Evolutionary conservation across 2,113 vertebrate species (phyloP), one percentile per base, ranked within the genome.

Genomic region (Piaya cayana): DNA sequence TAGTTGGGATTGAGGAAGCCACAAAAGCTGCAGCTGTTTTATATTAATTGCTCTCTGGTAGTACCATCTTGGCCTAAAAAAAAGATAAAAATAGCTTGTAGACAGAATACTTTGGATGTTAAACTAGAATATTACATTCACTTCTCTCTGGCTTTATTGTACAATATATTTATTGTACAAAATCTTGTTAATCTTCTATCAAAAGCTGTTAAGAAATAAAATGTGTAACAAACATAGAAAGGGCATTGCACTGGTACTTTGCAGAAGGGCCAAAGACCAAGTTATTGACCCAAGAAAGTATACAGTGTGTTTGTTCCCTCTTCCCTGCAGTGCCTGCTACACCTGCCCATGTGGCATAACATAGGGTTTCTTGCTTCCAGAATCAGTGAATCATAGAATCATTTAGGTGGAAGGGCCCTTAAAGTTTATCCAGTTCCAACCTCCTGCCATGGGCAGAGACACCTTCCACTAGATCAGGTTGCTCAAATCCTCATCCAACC

Each of bases 331-430:
- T 22, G 25, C n/a, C 16, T 30, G n/a, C 22, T 9, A 8, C 30
- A 6, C n/a, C 25, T 71, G 53, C 13, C 34, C 1, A 0, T 1
- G 0, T 55, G 26, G 58, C 1, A 0, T 63, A 59, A 29, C 11
- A 2, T 4, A 9, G 34, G 15, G 25, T 45, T 88, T 72, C 34
- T 49, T 42, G 25, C 53, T 72, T 58, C 58, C 43, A 71, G 80
- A 43, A 58, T n/a, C 0, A 2, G 23, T 49, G 9, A 22, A 49
- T 49, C 47, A 49, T 49, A 49, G 47, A 23, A 23, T 23, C 20
- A 9, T 49, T 49, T 49, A 22, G 22, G 47, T 49, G 47, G 47
- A 22, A 49, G 47, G 10, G 21, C 22, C 21, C 47, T 49, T 49
- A 49, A 49, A 49, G 47, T 12, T 49, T 22, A 49, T 23, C 47